phyloP scores from a whole-genome alignment of 2,113 vertebrate genomes.

The Heterocephalus glaber region DNA sequence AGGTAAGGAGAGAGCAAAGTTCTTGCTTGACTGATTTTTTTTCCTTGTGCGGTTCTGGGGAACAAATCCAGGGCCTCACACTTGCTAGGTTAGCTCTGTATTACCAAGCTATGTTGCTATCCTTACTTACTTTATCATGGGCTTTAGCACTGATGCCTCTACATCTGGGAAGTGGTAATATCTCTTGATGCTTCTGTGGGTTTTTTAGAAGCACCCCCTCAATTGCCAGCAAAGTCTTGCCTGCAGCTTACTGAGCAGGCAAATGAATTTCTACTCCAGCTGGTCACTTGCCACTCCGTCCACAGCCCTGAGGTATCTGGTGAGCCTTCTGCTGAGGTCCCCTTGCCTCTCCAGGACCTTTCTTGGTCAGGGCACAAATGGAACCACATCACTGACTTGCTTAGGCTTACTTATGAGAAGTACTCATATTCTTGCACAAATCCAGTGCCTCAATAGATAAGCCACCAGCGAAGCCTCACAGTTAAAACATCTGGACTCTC shows the following conservation, averaged over 20 bases:
- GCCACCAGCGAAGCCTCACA: neutral
- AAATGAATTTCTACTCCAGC: neutral
- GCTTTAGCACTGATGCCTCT: neutral
- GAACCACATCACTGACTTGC: neutral
- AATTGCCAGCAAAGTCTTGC: neutral
- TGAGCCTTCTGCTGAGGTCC: neutral
- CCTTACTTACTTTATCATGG: neutral
- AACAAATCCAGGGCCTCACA: neutral
- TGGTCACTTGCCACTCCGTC: neutral
- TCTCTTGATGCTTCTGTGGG: neutral
- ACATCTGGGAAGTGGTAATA: neutral
- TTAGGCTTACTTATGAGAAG: neutral
- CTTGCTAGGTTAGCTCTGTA: neutral
- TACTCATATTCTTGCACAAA: neutral
- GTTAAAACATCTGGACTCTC: neutral
- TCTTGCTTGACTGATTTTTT: neutral
- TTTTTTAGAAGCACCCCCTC: neutral
- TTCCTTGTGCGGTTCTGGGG: neutral
- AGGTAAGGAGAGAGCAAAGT: neutral
- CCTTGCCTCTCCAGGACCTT: neutral
- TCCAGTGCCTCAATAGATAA: neutral
- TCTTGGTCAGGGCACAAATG: neutral
- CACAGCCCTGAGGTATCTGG: neutral
- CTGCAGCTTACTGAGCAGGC: neutral
- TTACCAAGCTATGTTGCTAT: neutral